Conservation (phyloP, 2,888 invertebrate genomes). For the Tridacna crocea region DNA sequence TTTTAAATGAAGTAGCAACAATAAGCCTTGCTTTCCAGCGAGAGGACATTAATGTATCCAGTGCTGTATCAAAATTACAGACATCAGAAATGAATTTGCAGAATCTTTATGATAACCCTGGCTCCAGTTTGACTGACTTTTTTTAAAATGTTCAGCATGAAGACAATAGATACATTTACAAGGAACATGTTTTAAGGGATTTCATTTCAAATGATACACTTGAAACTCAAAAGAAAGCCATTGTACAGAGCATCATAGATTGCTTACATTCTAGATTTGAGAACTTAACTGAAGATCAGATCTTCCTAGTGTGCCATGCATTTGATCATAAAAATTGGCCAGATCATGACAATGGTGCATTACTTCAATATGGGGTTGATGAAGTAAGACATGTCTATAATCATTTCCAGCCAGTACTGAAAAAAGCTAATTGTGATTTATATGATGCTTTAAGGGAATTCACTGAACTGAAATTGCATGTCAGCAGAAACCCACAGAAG, state of each 20-base stretch:
- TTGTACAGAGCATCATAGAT: slow-evolving; percentile 29
- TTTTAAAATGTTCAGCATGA: too few relatives aligned
- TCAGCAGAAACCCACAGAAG: too few relatives aligned
- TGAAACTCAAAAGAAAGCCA: slow-evolving; percentile 19
- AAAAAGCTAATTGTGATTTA: neutral
- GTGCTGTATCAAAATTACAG: slow-evolving; percentile 33
- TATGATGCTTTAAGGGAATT: neutral
- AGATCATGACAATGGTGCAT: neutral
- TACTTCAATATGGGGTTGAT: neutral
- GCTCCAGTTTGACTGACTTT: too few relatives aligned
- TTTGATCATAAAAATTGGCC: slow-evolving; percentile 40
- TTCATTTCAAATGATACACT: too few relatives aligned
- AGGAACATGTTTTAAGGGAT: too few relatives aligned
- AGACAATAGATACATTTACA: neutral
- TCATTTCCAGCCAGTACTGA: neutral
- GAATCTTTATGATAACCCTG: neutral
- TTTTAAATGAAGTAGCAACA: slow-evolving; percentile 30
- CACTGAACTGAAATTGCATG: too few relatives aligned
- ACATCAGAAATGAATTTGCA: neutral
- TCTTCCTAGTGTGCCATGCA: slow-evolving; percentile 24
- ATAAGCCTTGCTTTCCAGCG: slow-evolving; percentile 30
- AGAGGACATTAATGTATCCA: slow-evolving; percentile 36
- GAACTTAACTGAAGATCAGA: slow-evolving; percentile 23
- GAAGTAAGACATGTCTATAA: neutral
- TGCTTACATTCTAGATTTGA: slow-evolving; percentile 28